phyloP scores from a whole-genome alignment of 2,113 vertebrate genomes.

The Tyrannus savana region DNA sequence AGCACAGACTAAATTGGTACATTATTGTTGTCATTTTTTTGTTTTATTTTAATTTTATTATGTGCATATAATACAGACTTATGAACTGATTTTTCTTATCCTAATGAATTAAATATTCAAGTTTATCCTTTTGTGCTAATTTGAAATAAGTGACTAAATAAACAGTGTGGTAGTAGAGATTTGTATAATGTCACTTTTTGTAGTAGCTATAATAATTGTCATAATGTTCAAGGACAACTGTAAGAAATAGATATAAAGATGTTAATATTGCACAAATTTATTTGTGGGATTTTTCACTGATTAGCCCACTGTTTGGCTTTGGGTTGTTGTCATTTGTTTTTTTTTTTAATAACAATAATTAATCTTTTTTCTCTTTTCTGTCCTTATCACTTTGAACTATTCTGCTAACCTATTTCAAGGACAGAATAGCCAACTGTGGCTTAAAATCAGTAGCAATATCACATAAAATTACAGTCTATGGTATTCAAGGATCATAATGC shows the following conservation, averaged over 20 bases:
- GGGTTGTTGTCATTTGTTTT: not conserved
- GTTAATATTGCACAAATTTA: not conserved
- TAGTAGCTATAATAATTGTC: not conserved
- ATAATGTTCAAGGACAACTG: not conserved
- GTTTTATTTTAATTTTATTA: not conserved
- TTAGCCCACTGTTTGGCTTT: not conserved
- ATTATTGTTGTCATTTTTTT: not conserved
- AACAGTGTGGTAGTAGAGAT: not conserved
- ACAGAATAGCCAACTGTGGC: not conserved
- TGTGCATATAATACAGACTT: not conserved
- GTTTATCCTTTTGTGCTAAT: not conserved
- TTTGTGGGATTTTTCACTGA: not conserved
- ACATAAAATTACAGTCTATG: not conserved
- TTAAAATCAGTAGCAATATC: not conserved
- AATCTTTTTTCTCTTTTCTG: not conserved
- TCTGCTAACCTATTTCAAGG: not conserved
- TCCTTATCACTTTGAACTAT: not conserved
- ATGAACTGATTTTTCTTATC: not conserved
- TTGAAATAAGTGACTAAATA: not conserved
- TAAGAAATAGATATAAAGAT: not conserved
- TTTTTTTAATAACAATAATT: not conserved
- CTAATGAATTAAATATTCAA: not conserved
- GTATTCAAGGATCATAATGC: not conserved
- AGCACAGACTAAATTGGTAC: not conserved
- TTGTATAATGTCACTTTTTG: not conserved